Conservation (phyloP, 2,113 vertebrate species). For the Tympanuchus pallidicinctus region DNA sequence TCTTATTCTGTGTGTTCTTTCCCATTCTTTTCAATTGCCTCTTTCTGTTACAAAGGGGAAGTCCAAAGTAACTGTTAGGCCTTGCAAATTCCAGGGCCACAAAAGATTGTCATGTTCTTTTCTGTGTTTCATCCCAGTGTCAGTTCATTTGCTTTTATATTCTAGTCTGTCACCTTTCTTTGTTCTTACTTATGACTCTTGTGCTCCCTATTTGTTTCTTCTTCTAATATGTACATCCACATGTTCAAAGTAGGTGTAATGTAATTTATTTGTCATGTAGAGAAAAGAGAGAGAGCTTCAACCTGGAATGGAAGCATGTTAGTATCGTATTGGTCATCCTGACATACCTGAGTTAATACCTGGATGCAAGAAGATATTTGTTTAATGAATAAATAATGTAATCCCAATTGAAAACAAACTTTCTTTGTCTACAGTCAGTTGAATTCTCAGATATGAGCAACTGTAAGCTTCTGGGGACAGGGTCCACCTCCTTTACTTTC, state of each 20-base stretch:
- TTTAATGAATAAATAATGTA: neutral
- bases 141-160: neutral
- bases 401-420: neutral
- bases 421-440: neutral
- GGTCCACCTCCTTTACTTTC: neutral
- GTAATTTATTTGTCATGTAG: neutral
- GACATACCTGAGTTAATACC: neutral
- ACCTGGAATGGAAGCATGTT: neutral
- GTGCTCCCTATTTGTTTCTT: neutral
- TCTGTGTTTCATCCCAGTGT: neutral
- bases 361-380: neutral
- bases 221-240: fast-evolving
- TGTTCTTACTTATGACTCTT: neutral
- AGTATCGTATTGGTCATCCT: neutral
- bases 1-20: slow-evolving; percentile 16
- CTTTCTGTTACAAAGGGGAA: neutral
- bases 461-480: neutral
- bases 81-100: neutral
- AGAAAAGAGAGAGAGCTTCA: neutral
- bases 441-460: neutral
- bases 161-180: neutral
- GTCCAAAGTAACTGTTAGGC: neutral
- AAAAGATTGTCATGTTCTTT: neutral
- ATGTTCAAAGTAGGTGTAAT: neutral
- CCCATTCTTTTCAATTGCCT: neutral